These are phyloP conservation scores for Orius insidiosus DNA, from an alignment of 1,140 invertebrate genomes.

Conservation along the genomic window DNA sequence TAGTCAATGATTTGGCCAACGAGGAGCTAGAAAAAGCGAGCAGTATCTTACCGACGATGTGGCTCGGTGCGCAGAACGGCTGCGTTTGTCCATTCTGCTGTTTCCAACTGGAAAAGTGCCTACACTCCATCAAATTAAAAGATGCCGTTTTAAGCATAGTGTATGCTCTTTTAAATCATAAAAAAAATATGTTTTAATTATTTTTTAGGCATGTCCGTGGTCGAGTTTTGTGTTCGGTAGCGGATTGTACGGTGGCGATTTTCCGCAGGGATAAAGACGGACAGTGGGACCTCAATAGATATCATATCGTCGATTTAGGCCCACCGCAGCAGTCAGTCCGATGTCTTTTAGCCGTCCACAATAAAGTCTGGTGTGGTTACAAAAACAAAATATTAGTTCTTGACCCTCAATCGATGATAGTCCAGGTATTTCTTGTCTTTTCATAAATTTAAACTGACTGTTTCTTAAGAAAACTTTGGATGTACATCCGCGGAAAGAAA, in stretches of 20 bases:
- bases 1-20: constrained; percentile 21
- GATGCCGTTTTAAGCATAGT: constrained; percentile 72
- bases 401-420: constrained; percentile 60
- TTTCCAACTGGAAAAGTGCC: constrained; percentile 82
- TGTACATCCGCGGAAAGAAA: constrained; percentile 93
- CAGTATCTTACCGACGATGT: constrained; percentile 86
- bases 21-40: constrained; percentile 44
- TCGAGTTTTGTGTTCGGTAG: constrained; percentile 82
- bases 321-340: constrained; percentile 74
- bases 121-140: constrained; percentile 60
- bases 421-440: constrained; percentile 38
- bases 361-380: constrained; percentile 94
- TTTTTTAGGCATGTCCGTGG: constrained; percentile 67
- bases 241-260: constrained; percentile 87
- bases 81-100: constrained; percentile 87
- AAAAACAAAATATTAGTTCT: constrained; percentile 90
- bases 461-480: constrained; percentile 45
- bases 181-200: too few relatives aligned
- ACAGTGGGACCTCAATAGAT: constrained; percentile 83
- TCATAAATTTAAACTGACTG: background rate
- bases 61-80: constrained; percentile 88
- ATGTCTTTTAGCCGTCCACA: constrained; percentile 62
- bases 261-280: constrained; percentile 76
- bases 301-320: constrained; percentile 84
- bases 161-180: constrained; percentile 30